phyloP scores from a whole-genome alignment of 2,888 invertebrate genomes.

The Cybosia mesomella region DNA sequence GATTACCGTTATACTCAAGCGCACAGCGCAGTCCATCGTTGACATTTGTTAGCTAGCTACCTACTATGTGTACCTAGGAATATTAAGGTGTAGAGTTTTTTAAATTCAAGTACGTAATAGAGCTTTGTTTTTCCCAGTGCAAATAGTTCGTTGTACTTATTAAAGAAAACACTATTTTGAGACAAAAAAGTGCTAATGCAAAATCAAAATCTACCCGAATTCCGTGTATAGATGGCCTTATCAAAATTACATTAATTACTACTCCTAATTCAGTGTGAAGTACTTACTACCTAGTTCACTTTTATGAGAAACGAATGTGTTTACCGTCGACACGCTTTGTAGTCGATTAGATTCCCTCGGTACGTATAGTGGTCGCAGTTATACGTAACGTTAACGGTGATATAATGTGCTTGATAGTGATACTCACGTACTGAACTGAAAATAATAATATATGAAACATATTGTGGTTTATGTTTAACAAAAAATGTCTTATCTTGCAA shows the following conservation, averaged over 20 bases:
- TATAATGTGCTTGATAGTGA: conserved; percentile 22
- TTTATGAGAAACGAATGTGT: conserved; percentile 43
- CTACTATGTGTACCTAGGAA: no score
- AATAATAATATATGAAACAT: neutral
- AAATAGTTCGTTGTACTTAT: no score
- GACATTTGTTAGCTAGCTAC: no score
- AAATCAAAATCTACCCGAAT: no score
- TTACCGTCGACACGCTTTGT: conserved; percentile 33
- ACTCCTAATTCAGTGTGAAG: conserved; percentile 45
- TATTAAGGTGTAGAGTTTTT: no score
- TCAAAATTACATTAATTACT: conserved; percentile 44
- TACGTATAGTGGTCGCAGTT: conserved; percentile 25
- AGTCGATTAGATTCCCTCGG: conserved; percentile 28
- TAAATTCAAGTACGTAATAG: no score
- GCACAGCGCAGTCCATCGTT: no score
- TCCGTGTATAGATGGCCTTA: conserved; percentile 27
- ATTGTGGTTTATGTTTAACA: neutral
- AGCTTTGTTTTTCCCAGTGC: no score
- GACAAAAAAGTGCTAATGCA: no score
- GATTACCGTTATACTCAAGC: no score
- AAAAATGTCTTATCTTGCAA: neutral
- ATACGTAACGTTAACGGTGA: conserved; percentile 13
- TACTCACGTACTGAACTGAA: neutral
- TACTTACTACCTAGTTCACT: conserved; percentile 40
- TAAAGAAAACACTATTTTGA: no score